Conservation (phyloP, 2,797 vertebrate species). For the Artibeus jamaicensis region DNA sequence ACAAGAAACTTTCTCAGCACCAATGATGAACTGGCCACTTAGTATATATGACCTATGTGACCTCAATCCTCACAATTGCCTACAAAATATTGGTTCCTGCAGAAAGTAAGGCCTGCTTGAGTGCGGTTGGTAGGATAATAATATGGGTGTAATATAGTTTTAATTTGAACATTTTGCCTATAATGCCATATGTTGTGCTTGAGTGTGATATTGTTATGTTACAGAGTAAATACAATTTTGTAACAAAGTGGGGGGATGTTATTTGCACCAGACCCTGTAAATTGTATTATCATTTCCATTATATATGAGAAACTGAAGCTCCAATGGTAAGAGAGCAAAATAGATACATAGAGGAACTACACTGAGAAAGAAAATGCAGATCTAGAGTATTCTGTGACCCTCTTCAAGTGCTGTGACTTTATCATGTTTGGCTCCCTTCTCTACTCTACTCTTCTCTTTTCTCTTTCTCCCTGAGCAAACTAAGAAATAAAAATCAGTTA, state of each 20-base stretch:
- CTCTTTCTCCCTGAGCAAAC: background rate
- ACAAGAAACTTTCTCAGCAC: background rate
- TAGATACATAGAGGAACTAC: background rate
- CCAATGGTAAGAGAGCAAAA: background rate
- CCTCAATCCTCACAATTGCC: background rate
- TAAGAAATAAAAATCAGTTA: conserved; percentile 16
- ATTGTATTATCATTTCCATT: background rate
- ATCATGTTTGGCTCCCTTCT: background rate
- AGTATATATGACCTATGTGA: background rate
- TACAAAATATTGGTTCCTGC: background rate
- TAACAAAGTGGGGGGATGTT: no score
- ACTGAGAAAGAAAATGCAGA: background rate
- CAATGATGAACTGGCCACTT: background rate
- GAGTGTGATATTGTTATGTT: no score
- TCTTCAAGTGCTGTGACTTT: background rate
- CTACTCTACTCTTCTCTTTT: background rate
- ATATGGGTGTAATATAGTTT: no score
- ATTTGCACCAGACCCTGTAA: background rate
- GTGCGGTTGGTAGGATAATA: no score
- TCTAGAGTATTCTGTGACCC: background rate
- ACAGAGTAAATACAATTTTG: no score
- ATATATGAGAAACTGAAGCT: background rate
- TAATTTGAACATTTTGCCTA: no score
- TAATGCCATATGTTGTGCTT: no score
- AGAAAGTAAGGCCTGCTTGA: no score